Evolutionary conservation across 2,797 vertebrate species (phyloP).

Genomic region (Poecilia velifera): DNA sequence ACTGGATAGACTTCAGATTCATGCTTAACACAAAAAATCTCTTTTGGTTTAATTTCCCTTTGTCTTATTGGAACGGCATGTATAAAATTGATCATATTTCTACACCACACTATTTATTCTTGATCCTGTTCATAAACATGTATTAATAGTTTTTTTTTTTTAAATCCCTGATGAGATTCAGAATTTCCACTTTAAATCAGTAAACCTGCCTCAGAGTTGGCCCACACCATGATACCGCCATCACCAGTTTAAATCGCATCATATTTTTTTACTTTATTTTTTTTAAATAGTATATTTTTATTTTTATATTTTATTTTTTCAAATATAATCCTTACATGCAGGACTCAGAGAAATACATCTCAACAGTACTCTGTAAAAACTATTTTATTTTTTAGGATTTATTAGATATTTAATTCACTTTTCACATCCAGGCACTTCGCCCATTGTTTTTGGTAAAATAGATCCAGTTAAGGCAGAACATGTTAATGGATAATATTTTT

Average conservation of each 20-base stretch:
- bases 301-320: background rate
- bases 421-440: background rate
- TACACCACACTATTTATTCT: background rate
- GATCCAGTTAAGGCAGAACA: no score
- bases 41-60: background rate
- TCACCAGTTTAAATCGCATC: background rate
- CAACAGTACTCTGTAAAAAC: background rate
- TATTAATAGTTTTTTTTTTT: background rate
- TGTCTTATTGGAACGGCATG: background rate
- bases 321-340: background rate
- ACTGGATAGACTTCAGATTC: background rate
- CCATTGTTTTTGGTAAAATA: background rate
- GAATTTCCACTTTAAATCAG: background rate
- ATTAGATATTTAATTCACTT: background rate
- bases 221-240: background rate
- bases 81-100: background rate
- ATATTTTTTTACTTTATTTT: background rate
- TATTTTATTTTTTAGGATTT: background rate
- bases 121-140: background rate
- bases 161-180: background rate
- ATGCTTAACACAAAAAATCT: background rate
- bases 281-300: background rate
- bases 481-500: no score
- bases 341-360: background rate
- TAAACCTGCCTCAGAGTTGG: background rate